phyloP scores from a whole-genome alignment of 2,113 vertebrate genomes.

The Acanthisitta chloris region DNA sequence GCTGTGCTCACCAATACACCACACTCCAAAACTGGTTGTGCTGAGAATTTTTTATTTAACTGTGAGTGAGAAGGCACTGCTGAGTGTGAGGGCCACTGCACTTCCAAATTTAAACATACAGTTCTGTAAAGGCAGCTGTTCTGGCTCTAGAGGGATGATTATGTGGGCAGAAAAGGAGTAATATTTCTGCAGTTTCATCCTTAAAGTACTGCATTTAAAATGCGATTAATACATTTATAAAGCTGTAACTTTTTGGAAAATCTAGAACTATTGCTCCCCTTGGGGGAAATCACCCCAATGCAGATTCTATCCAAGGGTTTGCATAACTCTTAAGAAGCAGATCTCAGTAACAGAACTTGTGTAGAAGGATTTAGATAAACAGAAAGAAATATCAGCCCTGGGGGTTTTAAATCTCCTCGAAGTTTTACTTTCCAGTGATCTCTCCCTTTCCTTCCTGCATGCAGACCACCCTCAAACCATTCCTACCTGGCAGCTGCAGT shows the following conservation, averaged over 20 bases:
- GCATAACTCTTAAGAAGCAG: neutral
- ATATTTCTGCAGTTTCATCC: neutral
- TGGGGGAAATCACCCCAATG: neutral
- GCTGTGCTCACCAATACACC: neutral
- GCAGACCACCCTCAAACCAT: neutral
- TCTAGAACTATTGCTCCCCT: neutral
- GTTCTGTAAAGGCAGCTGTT: neutral
- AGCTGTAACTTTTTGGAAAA: neutral
- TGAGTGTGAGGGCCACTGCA: neutral
- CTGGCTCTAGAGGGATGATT: neutral
- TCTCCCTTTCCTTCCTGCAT: neutral
- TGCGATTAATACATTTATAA: neutral
- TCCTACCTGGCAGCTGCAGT: neutral
- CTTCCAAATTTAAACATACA: neutral
- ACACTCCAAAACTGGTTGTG: neutral
- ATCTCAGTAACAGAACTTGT: neutral
- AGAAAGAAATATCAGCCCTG: neutral
- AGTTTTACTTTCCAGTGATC: neutral
- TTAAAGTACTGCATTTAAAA: neutral
- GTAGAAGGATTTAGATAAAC: neutral
- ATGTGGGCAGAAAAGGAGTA: neutral
- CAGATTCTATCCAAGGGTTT: neutral
- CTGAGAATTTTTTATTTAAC: neutral
- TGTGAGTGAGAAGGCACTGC: neutral
- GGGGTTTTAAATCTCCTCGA: neutral